phyloP scores from a whole-genome alignment of 1,140 invertebrate species.

The Drosophila oshimai region DNA sequence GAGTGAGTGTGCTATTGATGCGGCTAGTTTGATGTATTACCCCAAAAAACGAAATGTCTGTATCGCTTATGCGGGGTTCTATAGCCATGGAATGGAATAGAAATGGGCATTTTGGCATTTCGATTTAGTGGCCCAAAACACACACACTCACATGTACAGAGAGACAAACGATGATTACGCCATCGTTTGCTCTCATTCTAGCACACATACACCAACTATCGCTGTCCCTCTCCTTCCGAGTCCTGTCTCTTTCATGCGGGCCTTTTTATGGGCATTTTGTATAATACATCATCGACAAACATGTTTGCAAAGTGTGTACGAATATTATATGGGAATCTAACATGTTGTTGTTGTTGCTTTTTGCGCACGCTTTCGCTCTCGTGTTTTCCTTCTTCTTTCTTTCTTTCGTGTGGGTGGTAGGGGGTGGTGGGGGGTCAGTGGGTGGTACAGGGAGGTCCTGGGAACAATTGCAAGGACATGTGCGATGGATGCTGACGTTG shows the following conservation, averaged over 20 bases:
- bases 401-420: neutral
- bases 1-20: conserved; percentile 73
- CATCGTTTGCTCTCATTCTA: conserved; percentile 72
- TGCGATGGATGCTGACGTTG: conserved; percentile 81
- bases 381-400: conserved; percentile 24
- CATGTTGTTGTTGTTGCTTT: conserved; percentile 61
- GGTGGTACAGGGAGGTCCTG: conserved; percentile 8
- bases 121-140: conserved; percentile 69
- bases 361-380: conserved; percentile 72
- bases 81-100: conserved; percentile 67
- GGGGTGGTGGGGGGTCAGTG: neutral
- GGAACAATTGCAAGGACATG: conserved; percentile 81
- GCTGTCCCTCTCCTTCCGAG: neutral
- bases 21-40: conserved; percentile 82
- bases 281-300: conserved; percentile 82
- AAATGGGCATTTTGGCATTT: conserved; percentile 82
- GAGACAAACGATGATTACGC: conserved; percentile 81
- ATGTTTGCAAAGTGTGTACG: conserved; percentile 82
- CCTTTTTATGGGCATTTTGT: conserved; percentile 82
- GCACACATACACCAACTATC: conserved; percentile 23
- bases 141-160: conserved; percentile 11
- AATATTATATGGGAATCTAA: conserved; percentile 82
- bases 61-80: conserved; percentile 78
- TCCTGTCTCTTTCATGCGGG: conserved; percentile 75
- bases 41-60: conserved; percentile 81